Percentiles rank a stretch among this genome's conserved stretches.
Evolutionary conservation across 2,797 vertebrate genomes (phyloP).

Genomic region (Aplochiton taeniatus): DNA sequence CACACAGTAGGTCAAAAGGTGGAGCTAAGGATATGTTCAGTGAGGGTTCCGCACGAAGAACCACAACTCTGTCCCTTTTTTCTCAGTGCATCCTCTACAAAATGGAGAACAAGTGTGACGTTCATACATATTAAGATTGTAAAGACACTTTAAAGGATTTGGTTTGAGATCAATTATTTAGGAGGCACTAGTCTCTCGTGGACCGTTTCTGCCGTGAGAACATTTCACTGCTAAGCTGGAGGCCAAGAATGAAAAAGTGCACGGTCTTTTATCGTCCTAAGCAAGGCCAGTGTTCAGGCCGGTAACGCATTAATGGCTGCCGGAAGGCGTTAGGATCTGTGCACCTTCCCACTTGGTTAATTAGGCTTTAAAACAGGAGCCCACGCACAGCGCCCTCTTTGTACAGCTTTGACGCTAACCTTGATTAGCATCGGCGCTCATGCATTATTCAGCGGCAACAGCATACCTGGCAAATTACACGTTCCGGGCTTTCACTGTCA

Average conservation of each 20-base stretch:
- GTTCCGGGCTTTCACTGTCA: constrained; percentile 56
- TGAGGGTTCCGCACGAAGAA: constrained; percentile 9
- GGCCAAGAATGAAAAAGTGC: constrained; percentile 38
- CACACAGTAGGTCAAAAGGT: constrained; percentile 36
- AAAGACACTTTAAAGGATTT: constrained; percentile 64
- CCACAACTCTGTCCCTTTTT: constrained; percentile 47
- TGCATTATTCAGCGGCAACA: constrained; percentile 70
- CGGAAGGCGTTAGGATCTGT: constrained; percentile 40
- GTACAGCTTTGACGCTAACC: constrained; percentile 51
- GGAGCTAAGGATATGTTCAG: constrained; percentile 47
- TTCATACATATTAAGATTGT: constrained; percentile 55
- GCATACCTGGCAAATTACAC: constrained; percentile 60
- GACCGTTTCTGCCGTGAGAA: constrained; percentile 59
- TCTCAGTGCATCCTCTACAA: constrained; percentile 38
- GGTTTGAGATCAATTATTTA: constrained; percentile 70
- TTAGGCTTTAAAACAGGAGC: constrained; percentile 63
- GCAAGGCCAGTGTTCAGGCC: constrained; percentile 31
- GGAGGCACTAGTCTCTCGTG: constrained; percentile 54
- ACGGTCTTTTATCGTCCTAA: constrained; percentile 42
- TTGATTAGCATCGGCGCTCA: constrained; percentile 63
- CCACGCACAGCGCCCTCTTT: constrained; percentile 28
- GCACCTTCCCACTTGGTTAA: constrained; percentile 52
- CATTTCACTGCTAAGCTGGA: constrained; percentile 61
- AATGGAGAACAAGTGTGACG: constrained; percentile 33
- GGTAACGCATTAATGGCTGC: constrained; percentile 51